Evolutionary conservation across 2,113 vertebrate genomes (phyloP), one percentile per base, ranked within the genome.

Genomic region (Murina feae): DNA sequence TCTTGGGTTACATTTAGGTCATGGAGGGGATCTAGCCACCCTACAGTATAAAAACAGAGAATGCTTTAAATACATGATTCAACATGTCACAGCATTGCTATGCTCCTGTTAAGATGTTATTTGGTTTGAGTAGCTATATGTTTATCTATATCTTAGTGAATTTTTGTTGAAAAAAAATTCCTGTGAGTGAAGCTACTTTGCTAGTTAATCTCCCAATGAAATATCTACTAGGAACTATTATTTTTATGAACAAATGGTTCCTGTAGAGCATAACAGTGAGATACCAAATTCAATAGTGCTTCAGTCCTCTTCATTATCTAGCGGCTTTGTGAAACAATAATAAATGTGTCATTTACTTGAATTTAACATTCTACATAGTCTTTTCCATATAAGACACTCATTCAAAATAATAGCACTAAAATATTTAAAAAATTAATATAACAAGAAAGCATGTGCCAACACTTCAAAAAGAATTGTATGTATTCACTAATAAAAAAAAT

Each of bases 101-200:
- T 42, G 11, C n/a, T 80, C 42, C 51, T 80, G 23, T 23, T 11
- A 81, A 53, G 18, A 81, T 94, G 75, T 55, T 71, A 86, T 20
- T 81, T 35, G 10, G 30, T 75, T 91, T 86, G 42, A 88, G 39
- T 25, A 89, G 53, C 35, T 83, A 28, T n/a, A 95, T 58, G 95
- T 93, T 83, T 95, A 86, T 90, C 37, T 37, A 95, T 75, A 92
- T 93, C 92, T 96, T 93, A 93, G 42, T n/a, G 25, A 92, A 44
- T 32, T 51, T 8, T 32, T 86, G 78, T 14, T 80, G 60, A 88
- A 76, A 93, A 88, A 69, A 88, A 85, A 71, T 14, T 5, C 6
- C 20, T 76, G 5, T 86, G 3, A 92, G 17, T 80, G 79, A 92
- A 83, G 68, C 10, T 49, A 74, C 5, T 60, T 12, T 68, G 82